Base-by-base conservation (phyloP, 2,113 vertebrate species). In the Grammomys surdaster region DNA sequence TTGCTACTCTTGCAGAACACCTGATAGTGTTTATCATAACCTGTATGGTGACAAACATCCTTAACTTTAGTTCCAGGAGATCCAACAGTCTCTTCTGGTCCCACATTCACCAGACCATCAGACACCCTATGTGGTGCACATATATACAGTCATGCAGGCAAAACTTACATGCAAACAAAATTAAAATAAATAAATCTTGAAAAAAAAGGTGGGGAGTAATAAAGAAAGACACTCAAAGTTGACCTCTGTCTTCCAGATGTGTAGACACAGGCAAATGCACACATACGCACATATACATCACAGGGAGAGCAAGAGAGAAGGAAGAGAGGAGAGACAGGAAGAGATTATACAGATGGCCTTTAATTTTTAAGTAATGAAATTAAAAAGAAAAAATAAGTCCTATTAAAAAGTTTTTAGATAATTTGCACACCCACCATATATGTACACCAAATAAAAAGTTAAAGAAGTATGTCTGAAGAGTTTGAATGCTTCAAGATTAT, bases 401-500 rank as follows among this genome's bases (percentile, higher is more conserved):
- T 54, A 86, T 14, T 63, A 20, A 88, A 56, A 92, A 80, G 36
- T 22, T 76, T 56, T 67, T n/a, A 43, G 24, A 56, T 12, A 60
- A 90, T 86, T 69, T 54, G 43, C 43, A 69, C 22, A 69, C 63
- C 16, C 60, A 22, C 84, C 43, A 51, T 24, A 36, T 24, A 69
- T 31, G 43, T 19, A 51, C 43, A 24, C n/a, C 8, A 75, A 84
- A 84, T 84, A 72, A 72, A n/a, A 14, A 87, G 46, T 88, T 70
- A 40, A 17, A 43, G 69, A 88, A 85, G 56, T 17, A 48, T 3
- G 5, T 87, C 67, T 69, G 33, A 92, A 84, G 36, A 78, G 9
- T 75, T 95, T 65, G 69, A 85, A 43, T 63, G 70, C 7, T 92
- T 96, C 28, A 73, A 72, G 9, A 28, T 36, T 46, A 96, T 70